Percentiles rank a stretch among this genome's conserved stretches.
Conservation (phyloP, 2,113 vertebrate species). For the Thryonomys swinderianus region DNA sequence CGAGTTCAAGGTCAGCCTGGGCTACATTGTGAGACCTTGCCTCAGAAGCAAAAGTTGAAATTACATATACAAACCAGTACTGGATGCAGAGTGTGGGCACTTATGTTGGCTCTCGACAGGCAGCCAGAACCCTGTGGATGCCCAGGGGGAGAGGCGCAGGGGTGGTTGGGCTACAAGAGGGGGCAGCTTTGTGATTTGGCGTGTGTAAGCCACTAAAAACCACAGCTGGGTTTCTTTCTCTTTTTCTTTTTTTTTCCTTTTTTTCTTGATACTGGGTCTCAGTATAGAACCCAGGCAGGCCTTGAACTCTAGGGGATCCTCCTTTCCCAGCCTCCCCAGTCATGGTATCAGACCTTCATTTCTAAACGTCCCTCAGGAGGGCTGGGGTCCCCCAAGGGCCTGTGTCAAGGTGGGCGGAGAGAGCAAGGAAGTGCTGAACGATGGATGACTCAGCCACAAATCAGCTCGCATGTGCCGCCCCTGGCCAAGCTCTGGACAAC, state of each 20-base stretch:
- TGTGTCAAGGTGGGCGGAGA: not conserved
- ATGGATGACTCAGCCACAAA: not conserved
- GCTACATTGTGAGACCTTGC: too few relatives aligned
- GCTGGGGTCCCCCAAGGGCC: not conserved
- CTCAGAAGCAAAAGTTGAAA: too few relatives aligned
- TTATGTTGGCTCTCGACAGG: too few relatives aligned
- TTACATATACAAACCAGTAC: too few relatives aligned
- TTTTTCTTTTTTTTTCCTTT: not conserved
- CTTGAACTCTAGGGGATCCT: not conserved
- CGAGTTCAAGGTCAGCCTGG: too few relatives aligned
- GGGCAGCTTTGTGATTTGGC: not conserved
- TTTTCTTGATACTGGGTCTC: not conserved
- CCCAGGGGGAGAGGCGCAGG: too few relatives aligned
- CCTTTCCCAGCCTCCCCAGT: not conserved
- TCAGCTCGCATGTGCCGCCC: not conserved
- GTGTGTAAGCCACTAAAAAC: not conserved
- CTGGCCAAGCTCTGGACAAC: not conserved
- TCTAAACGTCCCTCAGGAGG: constrained; percentile 29
- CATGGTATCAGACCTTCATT: not conserved
- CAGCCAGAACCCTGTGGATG: not conserved
- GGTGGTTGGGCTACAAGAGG: not conserved
- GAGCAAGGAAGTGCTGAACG: not conserved
- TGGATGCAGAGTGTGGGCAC: too few relatives aligned
- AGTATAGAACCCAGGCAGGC: not conserved
- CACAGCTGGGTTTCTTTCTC: not conserved